Conservation (phyloP, 2,113 vertebrate genomes). For the Pseudorasbora parva region DNA sequence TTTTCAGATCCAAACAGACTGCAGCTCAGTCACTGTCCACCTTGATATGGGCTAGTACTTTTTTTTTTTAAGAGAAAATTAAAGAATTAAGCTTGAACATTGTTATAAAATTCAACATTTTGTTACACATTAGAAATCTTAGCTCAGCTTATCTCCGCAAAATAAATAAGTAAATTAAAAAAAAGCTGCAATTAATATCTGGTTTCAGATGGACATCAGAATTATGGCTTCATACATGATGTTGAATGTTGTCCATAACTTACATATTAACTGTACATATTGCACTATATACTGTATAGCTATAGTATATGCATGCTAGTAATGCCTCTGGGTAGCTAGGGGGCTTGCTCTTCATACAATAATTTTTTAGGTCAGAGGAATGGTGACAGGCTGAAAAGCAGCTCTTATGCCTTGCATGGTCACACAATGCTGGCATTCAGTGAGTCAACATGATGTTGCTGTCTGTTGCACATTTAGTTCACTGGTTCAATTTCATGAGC, state of each 20-base stretch:
- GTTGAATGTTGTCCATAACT: not conserved
- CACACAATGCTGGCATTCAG: not conserved
- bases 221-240: not conserved
- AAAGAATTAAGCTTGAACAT: not conserved
- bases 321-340: not conserved
- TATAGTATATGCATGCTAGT: not conserved
- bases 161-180: no score
- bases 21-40: not conserved
- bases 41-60: not conserved
- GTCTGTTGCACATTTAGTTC: not conserved
- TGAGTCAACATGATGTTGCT: not conserved
- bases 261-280: no score
- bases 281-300: not conserved
- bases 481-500: not conserved
- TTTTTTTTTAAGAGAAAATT: not conserved
- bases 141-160: no score
- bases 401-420: not conserved
- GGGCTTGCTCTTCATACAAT: slow-evolving; percentile 1
- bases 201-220: not conserved
- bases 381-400: not conserved
- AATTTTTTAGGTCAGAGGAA: slow-evolving; percentile 4
- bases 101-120: no score
- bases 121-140: no score
- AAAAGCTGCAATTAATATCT: not conserved
- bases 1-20: not conserved